Evolutionary conservation across 2,113 vertebrate species (phyloP), one percentile per base, ranked within the genome.

Genomic region (human (Homo sapiens)): DNA sequence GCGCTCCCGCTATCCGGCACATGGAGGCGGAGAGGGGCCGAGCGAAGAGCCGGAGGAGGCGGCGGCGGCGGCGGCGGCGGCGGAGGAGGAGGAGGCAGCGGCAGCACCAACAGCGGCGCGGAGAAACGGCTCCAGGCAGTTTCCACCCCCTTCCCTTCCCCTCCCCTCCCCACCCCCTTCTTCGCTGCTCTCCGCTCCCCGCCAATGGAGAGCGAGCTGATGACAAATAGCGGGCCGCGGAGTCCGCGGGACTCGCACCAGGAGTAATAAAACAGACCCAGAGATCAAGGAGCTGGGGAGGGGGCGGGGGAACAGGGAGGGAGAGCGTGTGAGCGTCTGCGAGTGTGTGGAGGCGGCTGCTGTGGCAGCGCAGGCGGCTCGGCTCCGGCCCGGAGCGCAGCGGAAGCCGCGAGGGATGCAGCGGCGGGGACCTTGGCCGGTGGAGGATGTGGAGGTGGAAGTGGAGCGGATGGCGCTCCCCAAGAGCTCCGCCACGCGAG

Each of bases 11-110:
- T 98, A 97, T 87, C 97, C 98, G 98, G 98, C 98, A 98, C 99
- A 99, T 99, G 98, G 98, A 99, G 98, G 97, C 98, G 98, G 98
- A 96, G 98, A 98, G 96, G 97, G 98, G 97, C 97, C 96, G 97
- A 96, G 97, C 96, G 70, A 98, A 92, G 97, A 97, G 96, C 98
- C 92, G 98, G 98, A 97, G 98, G 98, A 98, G 97, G 97, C 97
- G 78, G 97, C 95, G 52, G 98, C 93, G 95, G 82, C 55, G 55
- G 55, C 89, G 96, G 96, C 84, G 35, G 43, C 5, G 43, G 43
- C 2, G 38, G 38, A 38, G 38, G 45, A 10, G 45, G 45, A 45
- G 45, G 93, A 93, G 93, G 95, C 96, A n/a, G 97, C 89, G 14
- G 95, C 97, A 86, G 96, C 95, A 85, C 88, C 95, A 79, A 82